A percentile compares a stretch with the other conserved stretches of the same genome.
Conservation (phyloP, 2,888 invertebrate species). For the Pandemis corylana region DNA sequence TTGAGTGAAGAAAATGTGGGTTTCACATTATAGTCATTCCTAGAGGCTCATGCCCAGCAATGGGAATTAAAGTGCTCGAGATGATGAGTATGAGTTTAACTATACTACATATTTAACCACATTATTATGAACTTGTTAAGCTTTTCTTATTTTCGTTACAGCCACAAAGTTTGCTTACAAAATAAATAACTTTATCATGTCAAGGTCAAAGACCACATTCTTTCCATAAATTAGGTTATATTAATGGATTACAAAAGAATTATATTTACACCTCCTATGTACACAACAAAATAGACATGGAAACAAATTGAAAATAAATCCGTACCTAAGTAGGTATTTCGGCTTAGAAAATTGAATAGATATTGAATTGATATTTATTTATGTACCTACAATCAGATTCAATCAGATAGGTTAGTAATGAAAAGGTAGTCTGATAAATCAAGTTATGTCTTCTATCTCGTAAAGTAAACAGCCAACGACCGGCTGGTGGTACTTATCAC, state of each 20-base stretch:
- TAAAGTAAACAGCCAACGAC: conserved; percentile 22
- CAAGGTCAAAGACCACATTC: conserved; percentile 4
- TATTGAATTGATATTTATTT: too few species aligned
- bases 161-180: background rate
- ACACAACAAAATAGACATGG: background rate
- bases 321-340: background rate
- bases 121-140: too few species aligned
- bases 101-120: too few species aligned
- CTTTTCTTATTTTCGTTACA: background rate
- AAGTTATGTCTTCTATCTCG: background rate
- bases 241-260: background rate
- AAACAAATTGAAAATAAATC: background rate
- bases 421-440: background rate
- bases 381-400: too few species aligned
- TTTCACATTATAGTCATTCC: too few species aligned
- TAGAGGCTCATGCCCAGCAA: too few species aligned
- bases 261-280: too few species aligned
- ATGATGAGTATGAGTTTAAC: too few species aligned
- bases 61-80: too few species aligned
- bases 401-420: too few species aligned
- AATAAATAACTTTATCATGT: background rate
- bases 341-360: too few species aligned
- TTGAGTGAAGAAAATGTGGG: too few species aligned
- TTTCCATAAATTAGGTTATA: background rate
- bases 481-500: conserved; percentile 24